These are phyloP conservation scores for Micromesistius poutassou DNA, from an alignment of 2,797 vertebrate genomes.

Conservation along the genomic window DNA sequence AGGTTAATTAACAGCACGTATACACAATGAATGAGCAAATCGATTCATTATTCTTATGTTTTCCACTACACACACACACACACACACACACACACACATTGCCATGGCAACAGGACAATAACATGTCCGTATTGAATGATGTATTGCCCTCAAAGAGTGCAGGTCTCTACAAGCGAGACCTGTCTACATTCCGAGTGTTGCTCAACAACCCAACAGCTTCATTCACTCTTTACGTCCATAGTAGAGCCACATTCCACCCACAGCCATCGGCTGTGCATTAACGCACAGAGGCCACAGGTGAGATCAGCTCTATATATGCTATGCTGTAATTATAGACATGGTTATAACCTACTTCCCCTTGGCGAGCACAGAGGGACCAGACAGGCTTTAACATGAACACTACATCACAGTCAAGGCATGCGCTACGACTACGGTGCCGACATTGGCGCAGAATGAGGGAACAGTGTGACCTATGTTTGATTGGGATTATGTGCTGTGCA, in stretches of 20 bases:
- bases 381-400: conserved; percentile 33
- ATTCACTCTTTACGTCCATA: not conserved
- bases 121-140: not conserved
- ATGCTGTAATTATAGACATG: conserved; percentile 17
- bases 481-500: not conserved
- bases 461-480: conserved; percentile 3
- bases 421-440: not conserved
- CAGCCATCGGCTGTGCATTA: not conserved
- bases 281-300: conserved; percentile 9
- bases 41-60: not conserved
- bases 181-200: not conserved
- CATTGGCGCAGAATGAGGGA: conserved; percentile 19
- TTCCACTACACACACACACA: too few relatives aligned
- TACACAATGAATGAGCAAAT: not conserved
- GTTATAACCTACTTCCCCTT: not conserved
- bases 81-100: not conserved
- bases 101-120: not conserved
- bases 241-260: not conserved
- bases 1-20: not conserved
- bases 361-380: conserved; percentile 20
- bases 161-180: not conserved
- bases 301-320: conserved; percentile 31
- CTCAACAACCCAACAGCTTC: not conserved
- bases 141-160: not conserved
- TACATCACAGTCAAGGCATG: conserved; percentile 25